Evolutionary conservation across 2,888 invertebrate genomes (phyloP).

Genomic region (Noctua janthe): DNA sequence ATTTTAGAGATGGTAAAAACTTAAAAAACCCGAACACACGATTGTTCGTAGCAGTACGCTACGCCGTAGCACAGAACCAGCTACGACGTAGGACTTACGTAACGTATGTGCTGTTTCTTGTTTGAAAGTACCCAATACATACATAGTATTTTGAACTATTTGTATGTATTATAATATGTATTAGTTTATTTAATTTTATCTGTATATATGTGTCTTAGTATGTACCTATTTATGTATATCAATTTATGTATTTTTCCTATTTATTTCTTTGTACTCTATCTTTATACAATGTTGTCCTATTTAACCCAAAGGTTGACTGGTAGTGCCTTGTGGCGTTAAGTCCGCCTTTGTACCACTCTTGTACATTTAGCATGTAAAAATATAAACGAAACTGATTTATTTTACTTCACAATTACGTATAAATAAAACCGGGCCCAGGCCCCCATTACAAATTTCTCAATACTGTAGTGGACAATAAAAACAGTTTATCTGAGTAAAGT

Average conservation of each 20-base stretch:
- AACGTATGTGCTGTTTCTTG: not conserved
- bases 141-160: too few species aligned
- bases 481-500: conserved; percentile 81
- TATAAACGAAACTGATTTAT: not conserved
- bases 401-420: not conserved
- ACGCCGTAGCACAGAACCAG: not conserved
- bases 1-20: not conserved
- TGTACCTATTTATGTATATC: too few species aligned
- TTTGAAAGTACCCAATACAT: not conserved
- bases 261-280: too few species aligned
- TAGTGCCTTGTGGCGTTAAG: too few species aligned
- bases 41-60: not conserved
- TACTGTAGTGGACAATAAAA: conserved; percentile 75
- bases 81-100: conserved; percentile 1
- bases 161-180: too few species aligned
- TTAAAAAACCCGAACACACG: not conserved
- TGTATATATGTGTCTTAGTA: too few species aligned
- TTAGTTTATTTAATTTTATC: too few species aligned
- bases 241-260: too few species aligned
- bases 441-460: conserved; percentile 29
- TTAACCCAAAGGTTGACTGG: too few species aligned
- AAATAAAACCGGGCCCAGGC: not conserved
- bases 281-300: too few species aligned
- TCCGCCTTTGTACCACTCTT: too few species aligned
- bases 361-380: not conserved